These are phyloP conservation scores for Pterophyllum scalare DNA, from an alignment of 2,113 vertebrate species.

Conservation along the genomic window DNA sequence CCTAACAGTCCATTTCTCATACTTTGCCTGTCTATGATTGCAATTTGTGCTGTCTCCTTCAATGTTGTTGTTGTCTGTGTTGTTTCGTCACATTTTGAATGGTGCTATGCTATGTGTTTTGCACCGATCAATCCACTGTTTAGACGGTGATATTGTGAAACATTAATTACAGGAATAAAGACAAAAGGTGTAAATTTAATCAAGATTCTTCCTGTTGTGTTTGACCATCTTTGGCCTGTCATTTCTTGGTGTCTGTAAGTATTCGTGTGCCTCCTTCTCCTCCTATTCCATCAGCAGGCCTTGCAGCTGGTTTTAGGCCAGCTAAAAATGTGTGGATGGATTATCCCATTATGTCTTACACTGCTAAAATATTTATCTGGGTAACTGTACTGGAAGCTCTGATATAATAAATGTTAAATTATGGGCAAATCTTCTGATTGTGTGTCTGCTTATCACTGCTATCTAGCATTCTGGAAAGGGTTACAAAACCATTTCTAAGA, in stretches of 20 bases:
- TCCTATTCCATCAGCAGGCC: background rate
- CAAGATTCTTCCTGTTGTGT: background rate
- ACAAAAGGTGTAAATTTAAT: background rate
- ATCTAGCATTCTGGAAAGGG: too few species aligned
- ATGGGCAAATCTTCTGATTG: background rate
- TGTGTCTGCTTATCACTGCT: background rate
- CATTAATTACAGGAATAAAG: background rate
- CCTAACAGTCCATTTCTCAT: constrained; percentile 11
- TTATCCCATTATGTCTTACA: constrained; percentile 17
- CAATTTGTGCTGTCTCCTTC: constrained; percentile 12
- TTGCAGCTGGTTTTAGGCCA: background rate
- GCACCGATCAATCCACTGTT: constrained; percentile 4
- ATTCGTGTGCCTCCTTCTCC: constrained; percentile 22
- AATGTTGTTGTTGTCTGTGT: constrained; percentile 22
- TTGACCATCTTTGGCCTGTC: background rate
- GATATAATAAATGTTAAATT: constrained; percentile 41
- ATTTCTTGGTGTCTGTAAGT: background rate
- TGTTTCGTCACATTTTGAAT: constrained; percentile 21
- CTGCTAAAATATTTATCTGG: background rate
- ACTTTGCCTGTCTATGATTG: background rate
- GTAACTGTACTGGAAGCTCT: constrained; percentile 10
- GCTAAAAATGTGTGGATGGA: background rate
- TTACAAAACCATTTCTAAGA: too few species aligned
- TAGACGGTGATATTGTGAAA: constrained; percentile 1
- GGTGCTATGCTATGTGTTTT: constrained; percentile 10